Evolutionary conservation across 2,797 vertebrate genomes (phyloP), one percentile per base, ranked within the genome.

Genomic region (Apodemus agrarius): DNA sequence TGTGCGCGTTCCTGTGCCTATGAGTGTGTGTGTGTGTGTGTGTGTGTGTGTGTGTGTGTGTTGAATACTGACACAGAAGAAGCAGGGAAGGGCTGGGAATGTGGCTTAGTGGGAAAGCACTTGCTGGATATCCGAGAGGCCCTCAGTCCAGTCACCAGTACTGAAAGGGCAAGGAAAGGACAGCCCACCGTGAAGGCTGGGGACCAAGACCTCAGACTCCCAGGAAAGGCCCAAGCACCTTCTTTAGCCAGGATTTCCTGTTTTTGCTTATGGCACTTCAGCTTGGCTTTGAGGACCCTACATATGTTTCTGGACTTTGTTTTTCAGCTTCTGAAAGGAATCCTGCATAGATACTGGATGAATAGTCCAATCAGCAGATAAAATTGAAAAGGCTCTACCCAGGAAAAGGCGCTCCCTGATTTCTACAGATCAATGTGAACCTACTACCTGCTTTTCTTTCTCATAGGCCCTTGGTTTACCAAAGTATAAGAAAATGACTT

Each of bases 401-500:
- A 34, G 8, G 59, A 81, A 93, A 88, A 26, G 89, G 37, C 0
- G 1, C 57, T 91, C 80, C 88, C 61, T 63, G 69, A 54, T 17
- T 72, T 84, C 74, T 61, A 79, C 97, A 83, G n/a, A 80, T 95
- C 74, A 78, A 3, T n/a, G n/a, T n/a, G 69, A 89, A 76, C 59
- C 31, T 12, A 63, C 59, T 46, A 52, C 29, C 75, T 12, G 2
- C 37, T 90, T 86, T 59, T 24, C 26, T 84, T 59, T 95, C 22
- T 94, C 34, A 8, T 2, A 67, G 63, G 72, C 59, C 7, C 21
- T 37, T 22, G 37, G 46, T 46, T 90, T 95, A 72, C 75, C 46
- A 82, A 96, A 88, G 37, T 34, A 69, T n/a, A 96, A 95, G 92
- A 90, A 89, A 96, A 96, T 46, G 52, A 80, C 75, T 95, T 80